Conservation (phyloP, 2,113 vertebrate species). For the Danionella cerebrum region DNA sequence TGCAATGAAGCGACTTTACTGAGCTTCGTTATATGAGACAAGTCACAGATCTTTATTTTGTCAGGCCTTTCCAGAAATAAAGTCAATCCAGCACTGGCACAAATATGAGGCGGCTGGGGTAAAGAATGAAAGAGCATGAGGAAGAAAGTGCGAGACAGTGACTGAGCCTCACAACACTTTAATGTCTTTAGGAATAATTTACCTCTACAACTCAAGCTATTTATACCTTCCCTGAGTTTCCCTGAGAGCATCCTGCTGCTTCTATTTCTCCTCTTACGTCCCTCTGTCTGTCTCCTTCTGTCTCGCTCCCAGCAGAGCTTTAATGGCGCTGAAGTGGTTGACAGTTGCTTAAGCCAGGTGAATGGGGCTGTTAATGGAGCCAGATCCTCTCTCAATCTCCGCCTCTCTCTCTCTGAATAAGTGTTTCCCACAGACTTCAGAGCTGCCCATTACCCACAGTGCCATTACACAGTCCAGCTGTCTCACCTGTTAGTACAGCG, state of each 20-base stretch:
- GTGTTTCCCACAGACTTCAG: conserved; percentile 60
- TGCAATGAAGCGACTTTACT: background rate
- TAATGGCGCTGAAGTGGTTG: conserved; percentile 48
- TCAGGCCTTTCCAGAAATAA: background rate
- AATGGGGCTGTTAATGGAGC: conserved; percentile 42
- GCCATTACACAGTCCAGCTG: background rate
- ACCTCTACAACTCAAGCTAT: conserved; percentile 36
- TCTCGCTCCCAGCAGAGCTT: conserved; percentile 41
- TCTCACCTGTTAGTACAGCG: background rate
- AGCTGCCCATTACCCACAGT: conserved; percentile 5
- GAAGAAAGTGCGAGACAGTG: background rate
- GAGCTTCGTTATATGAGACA: background rate
- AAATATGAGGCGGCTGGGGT: background rate
- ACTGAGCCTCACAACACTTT: conserved; percentile 5
- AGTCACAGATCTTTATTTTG: background rate
- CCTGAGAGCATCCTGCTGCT: conserved; percentile 18
- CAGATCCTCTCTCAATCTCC: conserved; percentile 65
- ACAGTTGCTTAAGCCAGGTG: conserved; percentile 45
- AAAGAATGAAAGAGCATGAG: background rate
- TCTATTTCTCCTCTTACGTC: conserved; percentile 6
- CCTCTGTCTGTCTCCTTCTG: background rate
- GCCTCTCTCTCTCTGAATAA: too few species aligned
- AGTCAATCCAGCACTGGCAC: background rate
- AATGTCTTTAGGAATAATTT: conserved; percentile 40
- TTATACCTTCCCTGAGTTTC: conserved; percentile 31